phyloP scores from a whole-genome alignment of 2,113 vertebrate genomes.

The Anoura caudifer region DNA sequence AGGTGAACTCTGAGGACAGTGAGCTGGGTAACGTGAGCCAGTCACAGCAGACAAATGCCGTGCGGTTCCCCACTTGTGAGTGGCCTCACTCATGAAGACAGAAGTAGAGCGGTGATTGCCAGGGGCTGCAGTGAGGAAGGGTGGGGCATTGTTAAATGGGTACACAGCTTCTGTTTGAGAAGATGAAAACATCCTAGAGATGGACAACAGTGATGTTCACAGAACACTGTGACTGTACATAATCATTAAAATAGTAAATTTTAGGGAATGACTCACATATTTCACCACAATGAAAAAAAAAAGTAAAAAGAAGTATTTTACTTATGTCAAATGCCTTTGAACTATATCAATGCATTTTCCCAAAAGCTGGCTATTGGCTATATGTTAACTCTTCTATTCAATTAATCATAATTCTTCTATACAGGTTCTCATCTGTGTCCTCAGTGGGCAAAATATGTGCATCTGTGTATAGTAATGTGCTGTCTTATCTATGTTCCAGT shows the following conservation, averaged over 20 bases:
- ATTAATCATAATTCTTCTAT: not conserved
- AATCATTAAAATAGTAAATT: not conserved
- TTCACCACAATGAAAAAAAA: not conserved
- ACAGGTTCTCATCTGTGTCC: not conserved
- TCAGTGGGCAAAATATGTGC: not conserved
- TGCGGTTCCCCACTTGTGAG: not conserved
- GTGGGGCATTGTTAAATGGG: not conserved
- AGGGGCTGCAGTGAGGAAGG: not conserved
- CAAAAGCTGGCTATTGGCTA: not conserved
- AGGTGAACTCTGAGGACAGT: not conserved
- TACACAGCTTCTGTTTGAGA: not conserved
- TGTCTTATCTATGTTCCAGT: not conserved
- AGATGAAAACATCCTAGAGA: not conserved
- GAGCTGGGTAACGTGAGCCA: not conserved
- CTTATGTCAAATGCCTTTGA: not conserved
- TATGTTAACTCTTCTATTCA: not conserved
- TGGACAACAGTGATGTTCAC: not conserved
- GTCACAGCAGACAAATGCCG: not conserved
- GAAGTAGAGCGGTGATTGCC: not conserved
- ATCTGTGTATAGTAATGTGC: not conserved
- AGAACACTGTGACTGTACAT: not conserved
- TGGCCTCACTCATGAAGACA: not conserved
- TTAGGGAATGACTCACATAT: not conserved
- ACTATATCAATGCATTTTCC: not conserved
- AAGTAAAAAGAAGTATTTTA: not conserved